Evolutionary conservation across 2,797 vertebrate species (phyloP), one percentile per base, ranked within the genome.

Genomic region (Anomalospiza imberbis): DNA sequence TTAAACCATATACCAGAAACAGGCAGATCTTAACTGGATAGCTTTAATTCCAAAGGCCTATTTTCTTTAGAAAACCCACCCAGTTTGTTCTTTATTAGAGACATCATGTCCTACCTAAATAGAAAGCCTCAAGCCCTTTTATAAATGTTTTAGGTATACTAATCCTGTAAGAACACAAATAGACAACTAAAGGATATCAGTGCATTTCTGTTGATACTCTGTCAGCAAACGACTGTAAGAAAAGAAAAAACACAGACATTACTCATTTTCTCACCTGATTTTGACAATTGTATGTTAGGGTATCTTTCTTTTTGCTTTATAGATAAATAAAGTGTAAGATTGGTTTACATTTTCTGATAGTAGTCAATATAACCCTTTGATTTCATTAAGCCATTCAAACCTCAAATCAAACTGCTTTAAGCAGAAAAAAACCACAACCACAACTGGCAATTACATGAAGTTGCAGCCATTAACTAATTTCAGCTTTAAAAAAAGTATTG

Each of bases 201-300:
- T 98, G 94, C 98, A 98, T 68, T 99, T 99, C 96, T 98, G 98
- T 94, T 98, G 98, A 95, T 99, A 99, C 32, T 99, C 98, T 21
- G 96, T 98, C 90, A 99, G 96, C 89, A 99, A 95, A 74, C 88
- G 98, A 96, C 98, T 98, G 96, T 36, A 98, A 97, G 58, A 94
- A 93, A 96, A 80, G 72, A 54, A 66, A 79, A 79, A 48, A 12
- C 1, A 2, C 34, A 84, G 14, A 77, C 19, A 71, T 88, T 75
- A 93, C 7, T 84, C 1, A 78, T 86, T 86, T 91, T 84, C 55
- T 81, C 19, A 72, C 7, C 3, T 19, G 10, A 70, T 62, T 84
- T 78, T 61, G n/a, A 93, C 60, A 71, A 50, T 13, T 1, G 1
- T 17, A 16, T 22, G 22, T 54, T 62, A 71, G 22, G 3, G 32